Evolutionary conservation across 2,888 invertebrate species (phyloP).

Genomic region (Aquatica leii): DNA sequence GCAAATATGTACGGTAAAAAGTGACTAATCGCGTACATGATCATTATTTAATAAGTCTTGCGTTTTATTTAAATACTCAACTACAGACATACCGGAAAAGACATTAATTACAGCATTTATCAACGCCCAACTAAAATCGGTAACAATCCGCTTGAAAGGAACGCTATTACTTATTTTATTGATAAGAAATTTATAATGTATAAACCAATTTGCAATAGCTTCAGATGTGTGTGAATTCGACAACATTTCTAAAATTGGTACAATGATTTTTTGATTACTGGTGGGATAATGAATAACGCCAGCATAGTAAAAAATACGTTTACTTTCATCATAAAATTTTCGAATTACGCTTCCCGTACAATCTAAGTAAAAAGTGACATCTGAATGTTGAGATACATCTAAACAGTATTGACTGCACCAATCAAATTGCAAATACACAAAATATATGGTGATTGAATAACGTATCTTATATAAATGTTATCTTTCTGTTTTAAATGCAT

Average conservation of each 20-base stretch:
- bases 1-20: conserved; percentile 1
- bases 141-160: background rate
- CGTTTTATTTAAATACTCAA: background rate
- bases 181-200: background rate
- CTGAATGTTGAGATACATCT: background rate
- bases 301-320: too few species aligned
- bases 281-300: too few species aligned
- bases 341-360: too few species aligned
- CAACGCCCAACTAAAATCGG: background rate
- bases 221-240: background rate
- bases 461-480: background rate
- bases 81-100: background rate
- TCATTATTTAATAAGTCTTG: background rate
- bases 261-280: too few species aligned
- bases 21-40: background rate
- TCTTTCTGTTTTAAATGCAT: background rate
- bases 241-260: background rate
- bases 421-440: background rate
- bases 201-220: background rate
- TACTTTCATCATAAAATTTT: too few species aligned
- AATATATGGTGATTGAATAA: background rate
- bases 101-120: too few species aligned
- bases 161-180: too few species aligned
- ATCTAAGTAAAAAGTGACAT: too few species aligned
- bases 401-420: background rate